Evolutionary conservation across 2,113 vertebrate species (phyloP), one percentile per base, ranked within the genome.

Genomic region (Prinia subflava): DNA sequence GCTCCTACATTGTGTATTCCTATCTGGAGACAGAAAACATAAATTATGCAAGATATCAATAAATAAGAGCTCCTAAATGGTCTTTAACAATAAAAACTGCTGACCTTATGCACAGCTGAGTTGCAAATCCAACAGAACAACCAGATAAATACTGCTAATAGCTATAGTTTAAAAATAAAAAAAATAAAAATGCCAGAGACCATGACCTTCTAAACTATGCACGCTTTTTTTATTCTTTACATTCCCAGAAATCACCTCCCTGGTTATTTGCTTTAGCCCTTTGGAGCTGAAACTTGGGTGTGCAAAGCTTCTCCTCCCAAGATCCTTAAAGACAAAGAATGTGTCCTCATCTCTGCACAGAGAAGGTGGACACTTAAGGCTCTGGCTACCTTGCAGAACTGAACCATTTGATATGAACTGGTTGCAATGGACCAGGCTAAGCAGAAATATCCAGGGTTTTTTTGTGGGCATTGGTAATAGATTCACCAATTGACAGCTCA

Each of bases 61-160:
- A 98, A 98, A 98, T 98, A 98, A 98, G 97, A 98, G 97, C 94
- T 98, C 94, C 97, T 98, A 98, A 98, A 98, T 96, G 95, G 94
- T 93, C 97, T 97, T 98, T 98, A 98, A 98, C 97, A 97, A 98
- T 95, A 92, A 81, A 97, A 90, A 97, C 97, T 98, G 97, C 98
- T 98, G 96, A 98, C 96, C 93, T 96, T 90, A 96, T 87, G 84
- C 52, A 95, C 97, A 96, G 97, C 96, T 95, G 92, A 97, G 93
- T 87, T 97, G 93, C 94, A 98, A 98, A 97, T 96, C 44, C 97
- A 98, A 94, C 94, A 95, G 88, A 96, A 89, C 93, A 74, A 82
- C 35, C 49, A 89, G 37, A 77, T 35, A 95, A 89, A 89, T 73
- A 78, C 7, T 77, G 42, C 59, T 92, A 83, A 83, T 13, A 67